Percentiles rank a stretch among this genome's conserved stretches.
Evolutionary conservation across 2,797 vertebrate species (phyloP).

Genomic region (Bradypodion ventrale): DNA sequence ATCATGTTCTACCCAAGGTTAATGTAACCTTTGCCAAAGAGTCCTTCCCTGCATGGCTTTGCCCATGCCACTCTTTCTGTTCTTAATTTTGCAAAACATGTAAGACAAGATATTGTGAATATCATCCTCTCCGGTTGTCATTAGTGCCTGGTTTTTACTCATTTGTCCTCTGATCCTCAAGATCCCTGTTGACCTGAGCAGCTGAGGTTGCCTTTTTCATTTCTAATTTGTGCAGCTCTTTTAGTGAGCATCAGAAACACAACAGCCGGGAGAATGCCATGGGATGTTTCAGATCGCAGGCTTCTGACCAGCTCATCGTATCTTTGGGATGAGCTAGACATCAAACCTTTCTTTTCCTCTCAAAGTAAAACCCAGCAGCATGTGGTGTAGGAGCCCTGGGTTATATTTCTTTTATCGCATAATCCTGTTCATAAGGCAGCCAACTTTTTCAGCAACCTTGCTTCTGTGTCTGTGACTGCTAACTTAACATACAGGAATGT

Average conservation of each 20-base stretch:
- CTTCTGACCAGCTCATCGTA: background rate
- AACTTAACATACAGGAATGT: background rate
- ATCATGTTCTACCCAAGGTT: background rate
- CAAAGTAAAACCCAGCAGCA: background rate
- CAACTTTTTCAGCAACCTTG: background rate
- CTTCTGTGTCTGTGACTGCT: background rate
- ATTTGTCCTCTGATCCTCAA: constrained; percentile 19
- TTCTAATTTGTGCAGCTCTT: constrained; percentile 11
- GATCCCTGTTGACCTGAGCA: background rate
- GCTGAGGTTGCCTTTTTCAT: background rate
- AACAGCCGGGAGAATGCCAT: background rate
- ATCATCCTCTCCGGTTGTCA: background rate
- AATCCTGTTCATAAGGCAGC: background rate
- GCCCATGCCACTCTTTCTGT: background rate
- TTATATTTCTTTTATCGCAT: background rate
- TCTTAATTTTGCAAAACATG: background rate
- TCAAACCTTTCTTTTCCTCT: background rate
- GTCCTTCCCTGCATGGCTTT: background rate
- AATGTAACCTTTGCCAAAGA: background rate
- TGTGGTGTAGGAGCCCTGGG: background rate
- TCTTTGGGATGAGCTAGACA: background rate
- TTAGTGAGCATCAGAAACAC: background rate
- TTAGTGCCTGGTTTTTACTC: background rate
- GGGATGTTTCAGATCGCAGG: background rate
- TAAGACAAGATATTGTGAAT: background rate